A percentile compares a stretch with the other conserved stretches of the same genome.
Evolutionary conservation across 1,140 invertebrate species (phyloP).

Genomic region (Kradibia gibbosae): DNA sequence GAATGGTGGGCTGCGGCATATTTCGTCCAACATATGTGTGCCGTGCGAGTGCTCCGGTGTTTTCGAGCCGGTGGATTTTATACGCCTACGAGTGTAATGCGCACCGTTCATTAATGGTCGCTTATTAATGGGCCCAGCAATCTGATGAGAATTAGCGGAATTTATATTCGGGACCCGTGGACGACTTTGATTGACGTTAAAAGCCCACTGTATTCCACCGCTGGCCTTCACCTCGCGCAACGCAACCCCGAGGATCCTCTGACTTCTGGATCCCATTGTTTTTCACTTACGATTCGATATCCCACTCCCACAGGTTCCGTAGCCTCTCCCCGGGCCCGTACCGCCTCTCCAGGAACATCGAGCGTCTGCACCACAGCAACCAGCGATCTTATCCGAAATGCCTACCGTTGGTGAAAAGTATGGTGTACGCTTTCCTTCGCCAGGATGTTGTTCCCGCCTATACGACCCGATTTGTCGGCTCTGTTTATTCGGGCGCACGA

Average conservation of each 20-base stretch:
- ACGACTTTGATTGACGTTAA: constrained; percentile 42
- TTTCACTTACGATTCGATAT: background rate
- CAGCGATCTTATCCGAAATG: constrained; percentile 46
- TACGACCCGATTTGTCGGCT: constrained; percentile 31
- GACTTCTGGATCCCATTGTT: too few species aligned
- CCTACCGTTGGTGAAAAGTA: constrained; percentile 18
- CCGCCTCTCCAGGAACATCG: too few species aligned
- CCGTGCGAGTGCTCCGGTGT: background rate
- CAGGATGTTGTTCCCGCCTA: too few species aligned
- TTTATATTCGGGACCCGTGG: constrained; percentile 5
- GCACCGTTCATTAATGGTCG: background rate
- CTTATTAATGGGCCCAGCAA: constrained; percentile 2
- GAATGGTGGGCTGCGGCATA: constrained; percentile 5
- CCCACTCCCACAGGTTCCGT: too few species aligned
- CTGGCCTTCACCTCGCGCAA: background rate
- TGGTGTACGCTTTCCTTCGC: background rate
- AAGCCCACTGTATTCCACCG: background rate
- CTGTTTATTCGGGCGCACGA: constrained; percentile 5
- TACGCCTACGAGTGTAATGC: background rate
- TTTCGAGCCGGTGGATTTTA: constrained; percentile 1
- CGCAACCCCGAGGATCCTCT: too few species aligned
- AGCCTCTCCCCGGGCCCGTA: too few species aligned
- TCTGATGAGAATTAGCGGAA: constrained; percentile 38
- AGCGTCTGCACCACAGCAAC: too few species aligned
- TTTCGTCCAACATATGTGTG: background rate